Base-by-base conservation (phyloP, 2,888 invertebrate genomes). In the Teinopalpus imperialis region DNA sequence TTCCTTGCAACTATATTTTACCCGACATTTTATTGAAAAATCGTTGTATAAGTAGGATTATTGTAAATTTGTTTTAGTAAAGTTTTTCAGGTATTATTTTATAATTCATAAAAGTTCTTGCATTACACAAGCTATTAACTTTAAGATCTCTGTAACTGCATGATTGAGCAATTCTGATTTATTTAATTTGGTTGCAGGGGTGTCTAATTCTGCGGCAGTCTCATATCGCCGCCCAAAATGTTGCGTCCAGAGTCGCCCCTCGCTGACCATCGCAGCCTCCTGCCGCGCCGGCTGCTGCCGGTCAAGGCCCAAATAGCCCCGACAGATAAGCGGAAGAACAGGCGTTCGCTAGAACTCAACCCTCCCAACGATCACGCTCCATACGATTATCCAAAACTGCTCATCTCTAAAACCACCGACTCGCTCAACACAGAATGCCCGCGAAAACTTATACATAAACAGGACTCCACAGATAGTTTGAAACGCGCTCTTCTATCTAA, bases 211-310 rank as follows among this genome's bases (percentile, higher is more conserved):
- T 63, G 77, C 76, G 79, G 81, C 79, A 73, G 66, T 57, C 57
- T 63, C 42, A 54, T 47, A 65, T 61, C 72, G 79, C 74, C 81
- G 81, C 71, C 73, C 69, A 74, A 61, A 61, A 88, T 88, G 88
- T 75, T 88, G 74, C 87, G 88, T 57, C 88, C 88, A 56, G 88
- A 88, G 64, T 88, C 88, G 40, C 87, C 88, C n/a, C 87, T 88
- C 73, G 86, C 88, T 82, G 88, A 88, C 66, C 88, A 88, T 61
- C 86, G 88, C 73, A 87, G 85, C 75, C 76, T 88, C 48, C 77
- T 87, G 51, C 81, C 87, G 43, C 77, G 88, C 49, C 81, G 88
- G 52, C 71, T 88, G 59, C 75, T 88, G 35, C 86, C 88, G 26
- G 81, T 65, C 59, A 87, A 87, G 61, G 86, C 88, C 16, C 88